Conservation (phyloP, 2,888 invertebrate species). For the Conops quadrifasciatus region DNA sequence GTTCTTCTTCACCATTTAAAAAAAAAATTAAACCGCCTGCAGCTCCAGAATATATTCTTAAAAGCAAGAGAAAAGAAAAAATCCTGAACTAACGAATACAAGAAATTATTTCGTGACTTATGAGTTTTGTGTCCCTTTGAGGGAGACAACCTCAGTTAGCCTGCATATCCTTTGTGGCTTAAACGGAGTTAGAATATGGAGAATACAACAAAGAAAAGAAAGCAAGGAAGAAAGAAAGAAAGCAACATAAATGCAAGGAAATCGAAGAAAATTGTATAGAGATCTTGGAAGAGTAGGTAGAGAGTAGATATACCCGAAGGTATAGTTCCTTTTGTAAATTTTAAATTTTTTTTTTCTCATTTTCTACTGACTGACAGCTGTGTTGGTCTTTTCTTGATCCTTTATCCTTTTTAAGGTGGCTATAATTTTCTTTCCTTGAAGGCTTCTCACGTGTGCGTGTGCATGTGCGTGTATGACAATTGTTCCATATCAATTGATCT, state of each 20-base stretch:
- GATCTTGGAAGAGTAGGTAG: background rate
- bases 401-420: slow-evolving; percentile 22
- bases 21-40: background rate
- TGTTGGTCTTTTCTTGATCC: slow-evolving; percentile 31
- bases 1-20: background rate
- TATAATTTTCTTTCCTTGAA: slow-evolving; percentile 20
- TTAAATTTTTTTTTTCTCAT: background rate
- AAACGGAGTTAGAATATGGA: slow-evolving; percentile 1
- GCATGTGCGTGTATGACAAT: slow-evolving; percentile 14
- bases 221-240: too few relatives aligned
- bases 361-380: slow-evolving; percentile 25
- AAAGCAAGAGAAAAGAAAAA: background rate
- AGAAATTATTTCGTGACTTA: slow-evolving; percentile 26
- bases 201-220: background rate
- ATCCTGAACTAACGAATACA: background rate
- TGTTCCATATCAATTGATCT: slow-evolving; percentile 21
- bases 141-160: background rate
- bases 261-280: background rate
- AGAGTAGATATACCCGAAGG: background rate
- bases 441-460: slow-evolving; percentile 4
- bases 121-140: slow-evolving; percentile 8
- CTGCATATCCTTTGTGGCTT: slow-evolving; percentile 22
- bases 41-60: background rate
- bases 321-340: background rate
- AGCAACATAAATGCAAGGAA: background rate